Conservation (phyloP, 2,113 vertebrate genomes). For the Riparia riparia region DNA sequence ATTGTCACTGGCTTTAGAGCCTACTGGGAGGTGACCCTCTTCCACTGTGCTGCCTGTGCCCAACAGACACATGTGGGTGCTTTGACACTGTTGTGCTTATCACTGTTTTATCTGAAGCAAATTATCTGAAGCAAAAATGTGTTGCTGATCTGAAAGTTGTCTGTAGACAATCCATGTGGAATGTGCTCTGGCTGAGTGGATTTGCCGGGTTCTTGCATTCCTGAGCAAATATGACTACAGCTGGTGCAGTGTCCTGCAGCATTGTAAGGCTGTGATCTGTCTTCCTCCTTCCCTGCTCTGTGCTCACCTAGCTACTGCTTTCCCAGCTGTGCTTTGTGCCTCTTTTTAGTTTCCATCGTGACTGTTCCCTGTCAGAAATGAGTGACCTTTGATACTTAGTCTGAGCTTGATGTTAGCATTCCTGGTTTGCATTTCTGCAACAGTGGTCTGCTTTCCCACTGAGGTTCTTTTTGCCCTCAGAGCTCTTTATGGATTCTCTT, state of each 20-base stretch:
- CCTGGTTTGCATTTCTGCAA: not conserved
- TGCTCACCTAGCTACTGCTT: not conserved
- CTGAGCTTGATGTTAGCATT: not conserved
- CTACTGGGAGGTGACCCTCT: not conserved
- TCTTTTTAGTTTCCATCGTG: not conserved
- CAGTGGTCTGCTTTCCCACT: not conserved
- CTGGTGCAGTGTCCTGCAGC: not conserved
- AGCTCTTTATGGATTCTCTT: not conserved
- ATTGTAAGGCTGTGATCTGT: accelerated
- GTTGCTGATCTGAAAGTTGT: not conserved
- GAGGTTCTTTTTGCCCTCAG: not conserved
- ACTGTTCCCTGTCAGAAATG: not conserved
- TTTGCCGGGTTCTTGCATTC: not conserved
- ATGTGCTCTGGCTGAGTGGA: no score
- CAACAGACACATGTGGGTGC: accelerated
- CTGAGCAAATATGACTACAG: not conserved
- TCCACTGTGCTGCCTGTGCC: not conserved
- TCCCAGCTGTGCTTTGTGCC: not conserved
- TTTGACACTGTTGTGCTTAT: not conserved
- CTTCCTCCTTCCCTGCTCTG: not conserved
- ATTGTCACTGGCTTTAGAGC: not conserved
- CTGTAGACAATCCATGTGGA: not conserved
- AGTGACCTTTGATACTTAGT: not conserved
- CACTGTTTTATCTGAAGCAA: not conserved
- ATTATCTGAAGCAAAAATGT: not conserved